Conservation (phyloP, 2,797 vertebrate genomes). For the Microchirus variegatus region DNA sequence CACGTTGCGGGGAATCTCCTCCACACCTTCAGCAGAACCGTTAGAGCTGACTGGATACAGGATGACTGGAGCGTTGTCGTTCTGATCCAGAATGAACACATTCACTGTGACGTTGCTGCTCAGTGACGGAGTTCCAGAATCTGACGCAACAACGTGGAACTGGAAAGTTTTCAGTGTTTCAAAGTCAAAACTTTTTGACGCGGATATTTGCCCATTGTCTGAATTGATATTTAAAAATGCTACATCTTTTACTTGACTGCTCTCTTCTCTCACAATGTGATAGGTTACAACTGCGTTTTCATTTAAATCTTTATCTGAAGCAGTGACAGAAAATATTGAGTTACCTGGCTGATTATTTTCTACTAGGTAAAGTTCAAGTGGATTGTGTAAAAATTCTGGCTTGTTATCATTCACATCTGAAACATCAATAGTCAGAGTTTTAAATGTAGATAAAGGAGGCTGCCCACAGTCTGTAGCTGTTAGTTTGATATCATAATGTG, state of each 20-base stretch:
- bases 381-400: constrained; percentile 61
- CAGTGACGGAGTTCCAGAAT: constrained; percentile 54
- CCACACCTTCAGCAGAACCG: constrained; percentile 47
- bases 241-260: background rate
- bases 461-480: constrained; percentile 73
- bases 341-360: constrained; percentile 76
- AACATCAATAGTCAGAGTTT: constrained; percentile 61
- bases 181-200: constrained; percentile 60
- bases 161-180: constrained; percentile 63
- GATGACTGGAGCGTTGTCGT: no score
- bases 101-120: no score
- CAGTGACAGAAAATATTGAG: constrained; percentile 68
- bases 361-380: constrained; percentile 68
- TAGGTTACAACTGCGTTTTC: constrained; percentile 85
- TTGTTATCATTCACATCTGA: constrained; percentile 78
- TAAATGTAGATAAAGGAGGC: constrained; percentile 52
- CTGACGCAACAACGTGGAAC: constrained; percentile 58
- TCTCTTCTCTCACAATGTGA: constrained; percentile 50
- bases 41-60: no score
- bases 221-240: constrained; percentile 53
- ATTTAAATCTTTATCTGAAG: constrained; percentile 81
- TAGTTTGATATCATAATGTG: constrained; percentile 66
- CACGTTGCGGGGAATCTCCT: constrained; percentile 32
- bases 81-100: no score
- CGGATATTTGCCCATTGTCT: constrained; percentile 38